Base-by-base conservation (phyloP, 2,797 vertebrate species). In the Agapornis canus region DNA sequence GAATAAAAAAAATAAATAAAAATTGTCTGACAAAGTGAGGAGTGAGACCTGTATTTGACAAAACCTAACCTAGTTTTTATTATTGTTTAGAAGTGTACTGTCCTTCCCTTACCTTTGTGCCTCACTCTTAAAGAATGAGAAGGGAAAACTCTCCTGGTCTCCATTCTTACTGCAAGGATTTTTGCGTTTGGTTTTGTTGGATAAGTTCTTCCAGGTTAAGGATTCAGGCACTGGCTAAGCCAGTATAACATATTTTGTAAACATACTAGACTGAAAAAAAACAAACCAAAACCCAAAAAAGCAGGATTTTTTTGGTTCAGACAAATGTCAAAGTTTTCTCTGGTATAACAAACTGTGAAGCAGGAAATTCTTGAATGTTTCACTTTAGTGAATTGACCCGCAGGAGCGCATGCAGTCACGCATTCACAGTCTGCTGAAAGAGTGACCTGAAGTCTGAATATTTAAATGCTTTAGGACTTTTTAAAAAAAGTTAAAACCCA, bases 11-110 rank as follows among this genome's bases (percentile, higher is more conserved):
- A 57, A 60, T 37, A 76, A 70, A 52, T 56, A 57, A 56, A 56
- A 35, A 14, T 25, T 82, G n/a, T 81, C n/a, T 86, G 59, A 71
- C 61, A 32, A 85, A 83, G 35, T 69, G 64, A 92, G 70, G 89
- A 96, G 86, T 76, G 95, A 95, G 96, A 96, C 95, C 94, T 71
- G 4, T 65, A 47, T 77, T 89, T 73, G 48, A 73, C 43, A 89
- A 77, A 88, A 39, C 14, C 39, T 70, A 54, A 64, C n/a, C 16
- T 49, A 18, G 40, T 60, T 81, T 82, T 75, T 52, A 14, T 51
- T 71, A 9, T 13, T 75, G 39, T 77, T 82, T 45, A 84, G 40
- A 93, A 64, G n/a, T 92, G 86, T 84, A 90, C 86, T 95, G 78
- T 89, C 78, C 88, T 95, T 93, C 78, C 81, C 57, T 52, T 78